A percentile compares a stretch with the other conserved stretches of the same genome.
Evolutionary conservation across 1,140 invertebrate genomes (phyloP).

Genomic region (Sipha flava): DNA sequence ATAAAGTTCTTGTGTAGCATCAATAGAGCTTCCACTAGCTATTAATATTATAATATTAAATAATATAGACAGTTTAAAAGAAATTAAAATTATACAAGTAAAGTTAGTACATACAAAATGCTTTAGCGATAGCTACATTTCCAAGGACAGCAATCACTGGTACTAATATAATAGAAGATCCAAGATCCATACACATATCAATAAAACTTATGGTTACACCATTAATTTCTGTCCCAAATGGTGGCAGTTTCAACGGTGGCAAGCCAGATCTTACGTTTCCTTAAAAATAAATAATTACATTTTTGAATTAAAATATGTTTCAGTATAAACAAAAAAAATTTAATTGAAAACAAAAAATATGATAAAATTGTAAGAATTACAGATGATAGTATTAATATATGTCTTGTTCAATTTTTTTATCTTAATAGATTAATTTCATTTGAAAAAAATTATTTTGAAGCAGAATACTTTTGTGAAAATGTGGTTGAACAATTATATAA

Average conservation of each 20-base stretch:
- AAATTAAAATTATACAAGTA: background rate
- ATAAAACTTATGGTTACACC: conserved; percentile 54
- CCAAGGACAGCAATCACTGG: conserved; percentile 73
- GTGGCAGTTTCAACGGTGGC: conserved; percentile 53
- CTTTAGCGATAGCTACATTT: conserved; percentile 80
- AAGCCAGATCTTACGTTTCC: conserved; percentile 58
- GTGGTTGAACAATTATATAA: too few relatives aligned
- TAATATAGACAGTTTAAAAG: too few relatives aligned
- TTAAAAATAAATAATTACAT: conserved; percentile 39
- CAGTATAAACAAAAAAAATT: too few relatives aligned
- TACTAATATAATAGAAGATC: conserved; percentile 61
- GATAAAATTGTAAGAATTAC: too few relatives aligned
- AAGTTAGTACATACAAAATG: conserved; percentile 58
- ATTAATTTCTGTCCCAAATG: conserved; percentile 53
- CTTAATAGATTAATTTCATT: too few relatives aligned
- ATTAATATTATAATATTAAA: conserved; percentile 37
- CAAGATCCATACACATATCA: conserved; percentile 58
- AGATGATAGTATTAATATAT: too few relatives aligned
- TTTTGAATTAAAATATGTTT: background rate
- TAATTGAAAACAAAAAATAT: too few relatives aligned
- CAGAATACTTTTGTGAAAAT: too few relatives aligned
- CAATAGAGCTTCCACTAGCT: conserved; percentile 65
- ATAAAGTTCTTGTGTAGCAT: conserved; percentile 75
- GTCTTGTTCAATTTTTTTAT: too few relatives aligned
- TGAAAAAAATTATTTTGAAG: too few relatives aligned